Evolutionary conservation across 2,888 invertebrate genomes (phyloP), one percentile per base, ranked within the genome.

Genomic region (Selenia dentaria): DNA sequence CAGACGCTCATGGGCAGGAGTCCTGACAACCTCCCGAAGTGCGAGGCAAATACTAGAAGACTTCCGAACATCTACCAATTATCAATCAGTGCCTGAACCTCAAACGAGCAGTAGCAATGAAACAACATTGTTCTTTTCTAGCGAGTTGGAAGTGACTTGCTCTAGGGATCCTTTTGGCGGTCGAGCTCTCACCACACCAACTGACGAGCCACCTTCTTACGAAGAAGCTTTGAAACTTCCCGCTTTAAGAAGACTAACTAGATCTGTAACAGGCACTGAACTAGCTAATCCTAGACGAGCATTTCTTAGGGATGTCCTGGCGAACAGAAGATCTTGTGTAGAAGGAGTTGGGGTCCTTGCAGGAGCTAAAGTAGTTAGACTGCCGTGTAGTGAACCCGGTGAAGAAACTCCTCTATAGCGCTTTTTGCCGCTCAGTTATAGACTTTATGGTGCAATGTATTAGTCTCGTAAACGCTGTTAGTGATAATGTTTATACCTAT

Each of bases 141-240:
- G 82, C 52, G 85, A 88, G 22, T 57, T 90, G 22, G 87, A 88
- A 14, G 85, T 89, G 1, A 90, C 92, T 2, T 93, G 92, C 62
- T 92, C 93, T 0, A 85, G 89, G 38, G 93, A 93, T 79, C 93
- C 93, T 0, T 93, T 93, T 53, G 92, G 92, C 8, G 93, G 93
- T 18, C 83, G 92, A 48, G 86, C 88, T 4, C 85, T 89, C 46
- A 91, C 91, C 0, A 92, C 93, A 2, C 92, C 92, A 0, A 92
- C 92, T 13, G 91, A 92, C 43, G 91, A 92, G 47, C 91, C 94
- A 0, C 94, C 94, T 1, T 85, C 92, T 14, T 94, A 93, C 59
- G 94, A 94, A 68, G 93, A 94, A 62, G 94, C 94, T 0, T 77
- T 94, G 20, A 92, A 91, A 62, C 84, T 92, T 51, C 93, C 93